These are phyloP conservation scores for Drosophila bunnanda DNA, from an alignment of 2,888 invertebrate genomes.

Conservation along the genomic window DNA sequence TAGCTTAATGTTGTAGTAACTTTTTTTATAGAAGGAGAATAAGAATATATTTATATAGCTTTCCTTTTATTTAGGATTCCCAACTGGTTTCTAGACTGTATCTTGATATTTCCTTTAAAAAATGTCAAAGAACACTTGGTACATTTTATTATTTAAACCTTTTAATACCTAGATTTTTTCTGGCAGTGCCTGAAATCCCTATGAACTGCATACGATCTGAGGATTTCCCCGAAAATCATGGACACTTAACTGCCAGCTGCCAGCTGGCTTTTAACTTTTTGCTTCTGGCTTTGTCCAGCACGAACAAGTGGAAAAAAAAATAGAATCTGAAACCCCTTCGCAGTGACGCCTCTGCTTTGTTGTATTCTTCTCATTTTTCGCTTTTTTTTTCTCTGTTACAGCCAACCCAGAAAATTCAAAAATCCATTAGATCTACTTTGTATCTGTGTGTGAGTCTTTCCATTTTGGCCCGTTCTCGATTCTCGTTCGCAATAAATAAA, in stretches of 20 bases:
- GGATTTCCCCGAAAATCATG: slow-evolving; percentile 58
- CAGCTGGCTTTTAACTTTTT: slow-evolving; percentile 32
- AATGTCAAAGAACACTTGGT: no score
- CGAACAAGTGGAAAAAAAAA: slow-evolving; percentile 16
- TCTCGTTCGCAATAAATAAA: slow-evolving; percentile 78
- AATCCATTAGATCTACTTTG: slow-evolving; percentile 61
- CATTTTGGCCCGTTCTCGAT: slow-evolving; percentile 66
- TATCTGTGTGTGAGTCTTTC: slow-evolving; percentile 40
- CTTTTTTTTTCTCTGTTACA: slow-evolving; percentile 24
- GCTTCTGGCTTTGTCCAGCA: slow-evolving; percentile 4
- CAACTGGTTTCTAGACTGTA: background rate
- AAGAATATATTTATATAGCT: no score
- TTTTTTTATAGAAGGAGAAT: background rate
- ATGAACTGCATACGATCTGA: slow-evolving; percentile 3
- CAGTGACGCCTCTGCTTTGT: slow-evolving; percentile 20
- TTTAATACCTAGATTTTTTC: background rate
- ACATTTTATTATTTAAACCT: background rate
- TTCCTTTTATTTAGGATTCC: background rate
- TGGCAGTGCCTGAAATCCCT: background rate
- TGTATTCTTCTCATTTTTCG: background rate
- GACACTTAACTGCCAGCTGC: slow-evolving; percentile 30
- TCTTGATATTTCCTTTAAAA: background rate
- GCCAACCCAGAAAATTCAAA: slow-evolving; percentile 50
- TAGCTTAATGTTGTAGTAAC: background rate
- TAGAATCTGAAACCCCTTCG: background rate